Conservation (phyloP, 2,113 vertebrate genomes). For the Charina bottae region DNA sequence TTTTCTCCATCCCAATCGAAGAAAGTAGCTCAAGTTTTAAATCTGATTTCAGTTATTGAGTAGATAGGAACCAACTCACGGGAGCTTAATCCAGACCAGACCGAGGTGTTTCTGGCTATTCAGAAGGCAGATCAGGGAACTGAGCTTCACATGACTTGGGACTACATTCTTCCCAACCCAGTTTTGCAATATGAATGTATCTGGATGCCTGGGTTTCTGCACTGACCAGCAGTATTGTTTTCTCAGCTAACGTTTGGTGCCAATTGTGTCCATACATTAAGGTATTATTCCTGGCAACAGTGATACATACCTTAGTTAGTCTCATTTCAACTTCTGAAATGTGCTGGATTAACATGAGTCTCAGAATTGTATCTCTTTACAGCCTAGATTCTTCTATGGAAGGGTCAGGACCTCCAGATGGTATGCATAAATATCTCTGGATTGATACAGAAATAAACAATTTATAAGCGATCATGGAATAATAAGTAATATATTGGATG, state of each 20-base stretch:
- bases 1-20: neutral
- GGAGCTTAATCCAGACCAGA: neutral
- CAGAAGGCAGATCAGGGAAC: neutral
- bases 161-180: neutral
- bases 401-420: neutral
- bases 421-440: neutral
- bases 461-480: neutral
- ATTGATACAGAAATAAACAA: neutral
- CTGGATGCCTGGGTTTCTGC: neutral
- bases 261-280: neutral
- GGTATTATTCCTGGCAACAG: neutral
- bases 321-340: neutral
- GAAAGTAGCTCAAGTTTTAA: neutral
- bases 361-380: neutral
- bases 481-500: neutral
- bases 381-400: neutral
- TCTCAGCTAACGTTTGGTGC: neutral
- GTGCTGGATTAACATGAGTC: neutral
- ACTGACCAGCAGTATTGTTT: neutral
- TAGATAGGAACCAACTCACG: neutral
- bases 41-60: neutral
- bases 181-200: neutral
- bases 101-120: neutral
- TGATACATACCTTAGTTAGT: neutral
- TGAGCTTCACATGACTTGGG: neutral